Evolutionary conservation across 2,113 vertebrate species (phyloP).

Genomic region (Ailurus styani): DNA sequence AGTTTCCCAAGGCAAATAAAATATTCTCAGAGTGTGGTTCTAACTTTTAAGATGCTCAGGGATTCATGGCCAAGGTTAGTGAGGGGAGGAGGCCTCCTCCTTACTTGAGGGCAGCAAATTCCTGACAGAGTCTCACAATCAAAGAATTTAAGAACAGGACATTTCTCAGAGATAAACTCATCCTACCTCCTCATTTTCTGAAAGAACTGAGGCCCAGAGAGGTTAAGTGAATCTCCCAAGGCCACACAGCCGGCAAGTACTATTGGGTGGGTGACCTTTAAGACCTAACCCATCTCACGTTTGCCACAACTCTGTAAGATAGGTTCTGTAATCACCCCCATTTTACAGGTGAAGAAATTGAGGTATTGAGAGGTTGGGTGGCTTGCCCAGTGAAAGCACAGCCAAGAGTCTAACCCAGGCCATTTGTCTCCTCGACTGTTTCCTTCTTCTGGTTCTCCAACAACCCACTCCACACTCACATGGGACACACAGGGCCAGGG

Average conservation of each 20-base stretch:
- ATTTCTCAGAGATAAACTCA: neutral
- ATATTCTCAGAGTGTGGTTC: neutral
- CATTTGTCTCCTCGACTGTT: neutral
- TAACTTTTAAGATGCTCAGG: neutral
- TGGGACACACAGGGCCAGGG: neutral
- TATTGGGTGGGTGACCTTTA: neutral
- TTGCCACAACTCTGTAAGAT: neutral
- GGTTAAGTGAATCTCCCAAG: neutral
- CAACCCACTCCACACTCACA: neutral
- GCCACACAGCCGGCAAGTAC: neutral
- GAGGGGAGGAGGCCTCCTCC: neutral
- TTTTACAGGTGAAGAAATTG: neutral
- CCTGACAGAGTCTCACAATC: neutral
- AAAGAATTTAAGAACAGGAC: neutral
- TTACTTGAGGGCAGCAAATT: neutral
- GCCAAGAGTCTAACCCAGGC: neutral
- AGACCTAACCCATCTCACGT: neutral
- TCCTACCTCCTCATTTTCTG: neutral
- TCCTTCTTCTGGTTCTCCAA: neutral
- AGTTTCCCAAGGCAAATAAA: neutral
- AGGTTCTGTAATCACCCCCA: neutral
- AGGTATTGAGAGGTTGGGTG: neutral
- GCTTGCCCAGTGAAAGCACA: neutral
- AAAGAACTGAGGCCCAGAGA: neutral
- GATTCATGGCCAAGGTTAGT: neutral